Conservation (phyloP, 2,113 vertebrate genomes). For the Peromyscus polionotus region DNA sequence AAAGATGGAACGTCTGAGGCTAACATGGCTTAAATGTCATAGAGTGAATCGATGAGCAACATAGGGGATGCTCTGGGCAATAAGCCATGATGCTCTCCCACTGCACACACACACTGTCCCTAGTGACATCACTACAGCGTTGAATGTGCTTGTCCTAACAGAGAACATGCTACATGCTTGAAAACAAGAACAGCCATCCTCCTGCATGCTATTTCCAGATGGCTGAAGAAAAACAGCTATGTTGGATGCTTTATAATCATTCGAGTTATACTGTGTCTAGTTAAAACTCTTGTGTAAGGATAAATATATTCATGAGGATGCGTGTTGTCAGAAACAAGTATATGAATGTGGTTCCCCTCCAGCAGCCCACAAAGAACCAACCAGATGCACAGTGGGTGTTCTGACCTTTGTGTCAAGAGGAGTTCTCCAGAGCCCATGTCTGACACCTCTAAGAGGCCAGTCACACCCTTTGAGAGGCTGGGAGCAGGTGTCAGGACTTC, state of each 20-base stretch:
- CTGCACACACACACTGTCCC: too few relatives aligned
- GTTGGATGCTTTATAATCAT: constrained; percentile 3
- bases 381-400: background rate
- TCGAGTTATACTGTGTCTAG: background rate
- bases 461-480: background rate
- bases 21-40: background rate
- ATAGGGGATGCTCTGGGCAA: background rate
- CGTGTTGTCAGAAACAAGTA: background rate
- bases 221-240: constrained; percentile 16
- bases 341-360: background rate
- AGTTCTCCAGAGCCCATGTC: background rate
- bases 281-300: background rate
- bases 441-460: background rate
- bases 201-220: constrained; percentile 29
- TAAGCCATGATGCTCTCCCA: background rate
- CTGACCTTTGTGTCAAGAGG: background rate
- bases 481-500: background rate
- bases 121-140: background rate
- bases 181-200: background rate
- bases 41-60: background rate
- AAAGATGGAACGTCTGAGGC: constrained; percentile 10
- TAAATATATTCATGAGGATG: background rate
- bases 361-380: background rate
- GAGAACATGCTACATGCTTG: background rate
- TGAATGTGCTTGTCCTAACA: background rate